Evolutionary conservation across 2,113 vertebrate genomes (phyloP).

Genomic region (Sinocyclocheilus maitianheensis): DNA sequence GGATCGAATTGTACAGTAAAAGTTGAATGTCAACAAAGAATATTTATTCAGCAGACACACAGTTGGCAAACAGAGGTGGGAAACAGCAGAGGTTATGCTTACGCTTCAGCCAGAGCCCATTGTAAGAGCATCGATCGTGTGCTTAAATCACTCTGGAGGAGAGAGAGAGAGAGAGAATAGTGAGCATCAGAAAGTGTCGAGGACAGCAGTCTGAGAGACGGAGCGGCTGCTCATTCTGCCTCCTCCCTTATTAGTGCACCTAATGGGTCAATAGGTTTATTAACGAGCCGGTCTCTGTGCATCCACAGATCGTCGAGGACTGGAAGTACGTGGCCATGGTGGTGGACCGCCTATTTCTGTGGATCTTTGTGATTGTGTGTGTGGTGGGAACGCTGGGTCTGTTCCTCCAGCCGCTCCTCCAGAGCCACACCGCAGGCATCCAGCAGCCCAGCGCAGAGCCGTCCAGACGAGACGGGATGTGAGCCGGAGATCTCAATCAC

Average conservation of each 20-base stretch:
- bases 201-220: constrained; percentile 42
- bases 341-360: constrained; percentile 96
- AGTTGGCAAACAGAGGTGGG: constrained; percentile 39
- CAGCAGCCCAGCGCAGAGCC: constrained; percentile 67
- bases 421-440: constrained; percentile 74
- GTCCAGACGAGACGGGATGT: constrained; percentile 58
- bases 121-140: constrained; percentile 55
- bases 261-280: neutral
- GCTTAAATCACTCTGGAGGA: constrained; percentile 58
- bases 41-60: neutral
- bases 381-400: constrained; percentile 90
- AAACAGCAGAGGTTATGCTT: constrained; percentile 44
- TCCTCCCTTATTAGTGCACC: neutral
- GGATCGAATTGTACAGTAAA: neutral
- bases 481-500: neutral
- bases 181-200: constrained; percentile 45
- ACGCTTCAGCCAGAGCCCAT: constrained; percentile 33
- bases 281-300: neutral
- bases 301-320: constrained; percentile 90
- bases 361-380: constrained; percentile 96
- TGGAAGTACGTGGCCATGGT: constrained; percentile 99
- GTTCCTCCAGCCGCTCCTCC: constrained; percentile 93
- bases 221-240: neutral
- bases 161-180: constrained; percentile 56
- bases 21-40: neutral